Percentiles rank a stretch among this genome's conserved stretches.
Conservation (phyloP, 1,140 invertebrate genomes). For the Camponotus pennsylvanicus region DNA sequence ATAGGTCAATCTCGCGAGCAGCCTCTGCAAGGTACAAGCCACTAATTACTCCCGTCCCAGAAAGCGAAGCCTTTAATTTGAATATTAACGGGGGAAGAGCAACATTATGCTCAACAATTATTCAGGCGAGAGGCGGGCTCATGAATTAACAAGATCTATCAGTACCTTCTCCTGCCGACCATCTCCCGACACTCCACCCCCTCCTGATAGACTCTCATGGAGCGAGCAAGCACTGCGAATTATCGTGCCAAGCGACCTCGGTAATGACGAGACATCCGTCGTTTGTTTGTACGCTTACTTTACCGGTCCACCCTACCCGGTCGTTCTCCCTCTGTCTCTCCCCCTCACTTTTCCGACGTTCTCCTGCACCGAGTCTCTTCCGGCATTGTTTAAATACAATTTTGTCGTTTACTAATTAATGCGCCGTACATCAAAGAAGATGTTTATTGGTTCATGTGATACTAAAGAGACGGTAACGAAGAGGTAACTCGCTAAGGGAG, state of each 20-base stretch:
- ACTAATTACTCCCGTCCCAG: conserved; percentile 77
- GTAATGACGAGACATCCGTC: conserved; percentile 72
- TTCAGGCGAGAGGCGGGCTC: conserved; percentile 78
- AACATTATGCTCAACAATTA: conserved; percentile 81
- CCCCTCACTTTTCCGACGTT: conserved; percentile 50
- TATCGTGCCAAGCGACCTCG: conserved; percentile 75
- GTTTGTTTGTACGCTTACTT: conserved; percentile 83
- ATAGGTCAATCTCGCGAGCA: conserved; percentile 60
- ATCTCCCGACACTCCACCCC: conserved; percentile 54
- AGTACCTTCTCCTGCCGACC: conserved; percentile 66
- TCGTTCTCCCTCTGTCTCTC: conserved; percentile 38
- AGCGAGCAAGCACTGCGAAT: conserved; percentile 71
- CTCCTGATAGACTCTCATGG: conserved; percentile 57
- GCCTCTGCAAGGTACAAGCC: conserved; percentile 36
- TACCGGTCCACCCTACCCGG: conserved; percentile 66
- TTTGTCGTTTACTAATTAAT: conserved; percentile 88
- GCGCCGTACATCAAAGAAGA: conserved; percentile 86
- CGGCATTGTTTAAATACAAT: conserved; percentile 87
- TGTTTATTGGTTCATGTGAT: conserved; percentile 87
- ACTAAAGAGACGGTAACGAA: conserved; percentile 87
- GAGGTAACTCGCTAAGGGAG: conserved; percentile 84
- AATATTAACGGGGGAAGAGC: conserved; percentile 73
- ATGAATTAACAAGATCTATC: conserved; percentile 83
- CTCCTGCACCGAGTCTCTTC: conserved; percentile 72
- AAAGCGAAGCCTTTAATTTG: conserved; percentile 79